A percentile compares a stretch with the other conserved stretches of the same genome.
Conservation (phyloP, 2,888 invertebrate species). For the Dynastes maya region DNA sequence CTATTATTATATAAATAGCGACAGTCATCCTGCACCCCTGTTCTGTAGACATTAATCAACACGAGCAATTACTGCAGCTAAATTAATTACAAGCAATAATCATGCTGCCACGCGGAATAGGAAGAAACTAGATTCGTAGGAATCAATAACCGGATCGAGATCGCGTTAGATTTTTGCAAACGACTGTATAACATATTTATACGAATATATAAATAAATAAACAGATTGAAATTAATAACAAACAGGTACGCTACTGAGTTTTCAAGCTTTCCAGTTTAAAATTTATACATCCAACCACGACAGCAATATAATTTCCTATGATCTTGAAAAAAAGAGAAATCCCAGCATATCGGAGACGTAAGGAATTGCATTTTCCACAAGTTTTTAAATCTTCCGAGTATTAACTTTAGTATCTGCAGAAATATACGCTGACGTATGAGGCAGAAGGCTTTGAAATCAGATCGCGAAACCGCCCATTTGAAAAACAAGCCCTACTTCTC, state of each 20-base stretch:
- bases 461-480: neutral
- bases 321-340: too few relatives aligned
- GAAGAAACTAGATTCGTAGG: slow-evolving; percentile 55
- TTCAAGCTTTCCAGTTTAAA: too few relatives aligned
- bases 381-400: too few relatives aligned
- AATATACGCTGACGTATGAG: neutral
- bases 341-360: too few relatives aligned
- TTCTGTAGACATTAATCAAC: slow-evolving; percentile 58
- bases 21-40: slow-evolving; percentile 23
- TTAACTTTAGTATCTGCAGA: neutral
- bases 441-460: neutral
- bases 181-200: too few relatives aligned
- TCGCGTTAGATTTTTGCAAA: too few relatives aligned
- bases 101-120: neutral
- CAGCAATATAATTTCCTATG: too few relatives aligned
- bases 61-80: slow-evolving; percentile 56
- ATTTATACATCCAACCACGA: too few relatives aligned
- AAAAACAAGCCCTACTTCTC: neutral
- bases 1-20: slow-evolving; percentile 43
- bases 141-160: slow-evolving; percentile 23
- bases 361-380: too few relatives aligned
- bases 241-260: too few relatives aligned
- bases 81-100: slow-evolving; percentile 57
- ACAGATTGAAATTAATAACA: too few relatives aligned
- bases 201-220: too few relatives aligned